Percentiles rank a stretch among this genome's conserved stretches.
Conservation (phyloP, 2,797 vertebrate genomes). For the Platyrinchus mystaceus region DNA sequence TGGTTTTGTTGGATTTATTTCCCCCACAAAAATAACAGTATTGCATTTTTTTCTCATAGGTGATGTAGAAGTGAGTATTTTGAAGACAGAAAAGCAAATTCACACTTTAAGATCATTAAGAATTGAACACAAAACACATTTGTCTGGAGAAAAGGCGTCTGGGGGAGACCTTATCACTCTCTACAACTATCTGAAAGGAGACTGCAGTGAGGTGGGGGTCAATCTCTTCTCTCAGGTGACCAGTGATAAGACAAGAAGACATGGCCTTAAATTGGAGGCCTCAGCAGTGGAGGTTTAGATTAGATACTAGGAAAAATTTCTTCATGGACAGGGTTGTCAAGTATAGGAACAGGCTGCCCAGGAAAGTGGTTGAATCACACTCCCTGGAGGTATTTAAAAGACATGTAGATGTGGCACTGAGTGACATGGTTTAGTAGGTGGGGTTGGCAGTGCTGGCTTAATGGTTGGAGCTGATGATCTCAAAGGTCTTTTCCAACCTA, state of each 20-base stretch:
- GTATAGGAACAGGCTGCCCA: not conserved
- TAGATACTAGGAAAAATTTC: not conserved
- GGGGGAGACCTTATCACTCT: not conserved
- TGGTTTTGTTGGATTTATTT: not conserved
- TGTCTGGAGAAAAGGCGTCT: not conserved
- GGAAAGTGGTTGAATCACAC: not conserved
- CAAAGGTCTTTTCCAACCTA: not conserved
- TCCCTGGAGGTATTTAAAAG: not conserved
- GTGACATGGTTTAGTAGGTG: not conserved
- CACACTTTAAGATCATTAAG: not conserved
- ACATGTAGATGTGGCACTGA: fast-evolving
- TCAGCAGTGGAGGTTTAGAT: not conserved
- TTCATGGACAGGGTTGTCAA: not conserved
- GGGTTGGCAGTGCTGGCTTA: not conserved
- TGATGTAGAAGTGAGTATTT: not conserved
- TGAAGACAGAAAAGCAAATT: not conserved
- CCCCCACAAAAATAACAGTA: not conserved
- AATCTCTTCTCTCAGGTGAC: not conserved
- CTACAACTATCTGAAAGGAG: not conserved
- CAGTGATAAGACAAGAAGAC: not conserved
- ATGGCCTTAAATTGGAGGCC: not conserved
- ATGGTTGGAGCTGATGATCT: not conserved
- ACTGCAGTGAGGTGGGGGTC: fast-evolving
- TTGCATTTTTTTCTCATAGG: not conserved
- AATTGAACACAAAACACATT: not conserved